Conservation (phyloP, 2,888 invertebrate species). For the Cryptocheilus praepositus region DNA sequence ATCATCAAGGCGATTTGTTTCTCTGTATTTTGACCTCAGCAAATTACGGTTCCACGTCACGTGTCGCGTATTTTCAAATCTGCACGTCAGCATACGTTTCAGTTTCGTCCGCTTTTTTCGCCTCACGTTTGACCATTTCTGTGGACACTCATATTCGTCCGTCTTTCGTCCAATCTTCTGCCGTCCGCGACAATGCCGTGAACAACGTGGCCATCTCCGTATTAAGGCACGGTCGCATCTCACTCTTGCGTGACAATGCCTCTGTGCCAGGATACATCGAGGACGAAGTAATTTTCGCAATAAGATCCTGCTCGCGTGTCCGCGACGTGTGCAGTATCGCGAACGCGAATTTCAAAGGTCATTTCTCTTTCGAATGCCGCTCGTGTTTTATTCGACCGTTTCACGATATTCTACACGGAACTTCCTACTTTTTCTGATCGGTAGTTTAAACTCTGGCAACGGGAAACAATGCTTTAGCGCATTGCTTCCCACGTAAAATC, state of each 20-base stretch:
- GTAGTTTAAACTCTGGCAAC: too few relatives aligned
- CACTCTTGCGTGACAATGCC: background rate
- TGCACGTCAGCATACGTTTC: too few relatives aligned
- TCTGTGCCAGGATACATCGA: constrained; percentile 5
- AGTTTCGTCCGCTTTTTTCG: too few relatives aligned
- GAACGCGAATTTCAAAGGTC: constrained; percentile 3
- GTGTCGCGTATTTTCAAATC: too few relatives aligned
- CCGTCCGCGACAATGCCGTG: background rate
- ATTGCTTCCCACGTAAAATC: too few relatives aligned
- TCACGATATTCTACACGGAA: too few relatives aligned
- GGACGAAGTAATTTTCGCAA: constrained; percentile 7
- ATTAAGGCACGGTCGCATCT: background rate
- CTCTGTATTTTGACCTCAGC: too few relatives aligned
- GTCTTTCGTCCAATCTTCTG: background rate
- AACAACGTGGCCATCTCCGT: background rate
- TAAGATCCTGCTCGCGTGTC: constrained; percentile 12
- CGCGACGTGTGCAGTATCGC: constrained; percentile 8
- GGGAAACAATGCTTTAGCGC: too few relatives aligned
- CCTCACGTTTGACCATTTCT: too few relatives aligned
- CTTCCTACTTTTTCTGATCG: too few relatives aligned
- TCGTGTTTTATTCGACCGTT: background rate
- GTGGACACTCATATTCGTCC: background rate
- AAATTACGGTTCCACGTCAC: too few relatives aligned
- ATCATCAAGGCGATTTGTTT: too few relatives aligned
- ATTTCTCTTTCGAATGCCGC: background rate